These are phyloP conservation scores for Colinus virginianus DNA, from an alignment of 2,113 vertebrate species.

Conservation along the genomic window DNA sequence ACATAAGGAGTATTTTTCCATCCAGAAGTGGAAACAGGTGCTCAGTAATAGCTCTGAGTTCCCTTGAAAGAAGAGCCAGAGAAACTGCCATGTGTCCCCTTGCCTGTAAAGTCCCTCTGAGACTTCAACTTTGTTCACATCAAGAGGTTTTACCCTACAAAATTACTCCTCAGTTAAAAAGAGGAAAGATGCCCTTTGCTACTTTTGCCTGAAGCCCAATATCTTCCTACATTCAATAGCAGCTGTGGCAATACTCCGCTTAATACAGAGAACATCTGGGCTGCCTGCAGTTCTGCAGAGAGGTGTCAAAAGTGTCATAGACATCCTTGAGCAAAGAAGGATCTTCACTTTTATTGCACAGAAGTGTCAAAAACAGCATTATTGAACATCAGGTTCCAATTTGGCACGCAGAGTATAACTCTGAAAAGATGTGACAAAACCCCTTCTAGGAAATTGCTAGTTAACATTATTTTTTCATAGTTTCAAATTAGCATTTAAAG, in stretches of 20 bases:
- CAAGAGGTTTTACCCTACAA: constrained; percentile 29
- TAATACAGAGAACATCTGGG: constrained; percentile 71
- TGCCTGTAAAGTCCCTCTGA: not conserved
- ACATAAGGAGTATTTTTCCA: constrained; percentile 21
- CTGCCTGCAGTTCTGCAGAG: constrained; percentile 40
- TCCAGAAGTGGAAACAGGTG: constrained; percentile 32
- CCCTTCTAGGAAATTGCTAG: constrained; percentile 51
- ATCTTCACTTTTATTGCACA: constrained; percentile 58
- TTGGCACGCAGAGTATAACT: constrained; percentile 41
- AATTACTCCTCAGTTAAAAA: constrained; percentile 25
- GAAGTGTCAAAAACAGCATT: constrained; percentile 64
- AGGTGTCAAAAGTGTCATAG: constrained; percentile 69
- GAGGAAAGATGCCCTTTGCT: constrained; percentile 48
- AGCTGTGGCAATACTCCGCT: constrained; percentile 34
- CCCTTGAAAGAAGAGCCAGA: constrained; percentile 6
- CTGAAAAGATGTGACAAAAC: constrained; percentile 68
- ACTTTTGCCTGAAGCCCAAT: constrained; percentile 32
- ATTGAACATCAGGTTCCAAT: constrained; percentile 58
- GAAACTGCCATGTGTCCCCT: constrained; percentile 5
- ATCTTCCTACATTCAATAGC: constrained; percentile 29
- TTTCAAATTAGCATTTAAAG: constrained; percentile 68
- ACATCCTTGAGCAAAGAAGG: constrained; percentile 64
- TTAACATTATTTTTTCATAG: constrained; percentile 47
- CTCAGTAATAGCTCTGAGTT: not conserved
- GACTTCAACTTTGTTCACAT: constrained; percentile 3